These are phyloP conservation scores for Uloborus plumipes DNA, from an alignment of 2,888 invertebrate species.

Conservation along the genomic window DNA sequence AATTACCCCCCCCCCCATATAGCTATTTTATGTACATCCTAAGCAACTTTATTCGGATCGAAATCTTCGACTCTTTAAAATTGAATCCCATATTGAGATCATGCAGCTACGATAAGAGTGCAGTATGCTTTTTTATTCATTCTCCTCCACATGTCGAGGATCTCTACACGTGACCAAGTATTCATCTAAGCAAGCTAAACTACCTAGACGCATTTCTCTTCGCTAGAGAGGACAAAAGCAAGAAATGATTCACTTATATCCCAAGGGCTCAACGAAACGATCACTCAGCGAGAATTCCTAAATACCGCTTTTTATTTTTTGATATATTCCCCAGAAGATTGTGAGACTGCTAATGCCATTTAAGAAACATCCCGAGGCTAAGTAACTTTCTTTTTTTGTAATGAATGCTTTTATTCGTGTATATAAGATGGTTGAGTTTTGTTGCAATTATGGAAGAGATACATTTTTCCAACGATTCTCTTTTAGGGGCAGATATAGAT, in stretches of 20 bases:
- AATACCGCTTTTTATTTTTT: slow-evolving; percentile 42
- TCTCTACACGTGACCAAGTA: slow-evolving; percentile 35
- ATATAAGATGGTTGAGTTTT: too few relatives aligned
- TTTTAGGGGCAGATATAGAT: too few relatives aligned
- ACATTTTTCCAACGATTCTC: too few relatives aligned
- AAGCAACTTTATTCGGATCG: too few relatives aligned
- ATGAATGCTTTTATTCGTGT: slow-evolving; percentile 5
- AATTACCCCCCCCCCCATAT: too few relatives aligned
- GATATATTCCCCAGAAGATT: not conserved
- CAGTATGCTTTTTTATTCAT: too few relatives aligned
- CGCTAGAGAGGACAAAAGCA: slow-evolving; percentile 25
- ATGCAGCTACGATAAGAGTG: too few relatives aligned
- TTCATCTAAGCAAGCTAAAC: not conserved
- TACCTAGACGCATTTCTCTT: slow-evolving; percentile 19
- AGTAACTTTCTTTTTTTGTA: slow-evolving; percentile 27
- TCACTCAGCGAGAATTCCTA: slow-evolving; percentile 48
- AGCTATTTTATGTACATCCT: too few relatives aligned
- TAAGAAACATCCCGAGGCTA: slow-evolving; percentile 25
- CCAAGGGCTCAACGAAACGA: slow-evolving; percentile 34
- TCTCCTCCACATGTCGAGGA: slow-evolving; percentile 1
- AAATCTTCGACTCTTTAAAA: too few relatives aligned
- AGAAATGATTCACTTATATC: slow-evolving; percentile 28
- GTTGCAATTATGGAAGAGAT: too few relatives aligned
- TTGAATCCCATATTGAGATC: too few relatives aligned
- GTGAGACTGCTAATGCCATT: slow-evolving; percentile 4